A percentile compares a stretch with the other conserved stretches of the same genome.
phyloP scores from a whole-genome alignment of 2,113 vertebrate species.

The Orthonyx spaldingii region DNA sequence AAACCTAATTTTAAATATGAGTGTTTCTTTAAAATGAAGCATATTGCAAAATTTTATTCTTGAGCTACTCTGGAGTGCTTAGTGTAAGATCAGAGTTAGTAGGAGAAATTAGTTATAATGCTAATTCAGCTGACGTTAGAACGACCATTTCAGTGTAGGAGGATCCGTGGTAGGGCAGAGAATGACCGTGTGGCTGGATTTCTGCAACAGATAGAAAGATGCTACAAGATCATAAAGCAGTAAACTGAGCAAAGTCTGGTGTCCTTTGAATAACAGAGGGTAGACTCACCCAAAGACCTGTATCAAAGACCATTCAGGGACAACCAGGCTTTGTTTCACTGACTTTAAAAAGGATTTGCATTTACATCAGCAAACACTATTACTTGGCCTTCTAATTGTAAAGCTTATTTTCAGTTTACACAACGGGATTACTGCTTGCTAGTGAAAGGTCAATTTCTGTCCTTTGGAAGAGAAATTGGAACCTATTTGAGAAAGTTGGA shows the following conservation, averaged over 20 bases:
- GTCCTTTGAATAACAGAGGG: not conserved
- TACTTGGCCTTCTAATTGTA: not conserved
- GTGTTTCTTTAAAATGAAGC: not conserved
- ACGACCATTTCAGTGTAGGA: not conserved
- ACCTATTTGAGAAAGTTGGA: not conserved
- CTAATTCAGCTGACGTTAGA: not conserved
- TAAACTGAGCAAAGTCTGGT: not conserved
- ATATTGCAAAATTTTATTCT: not conserved
- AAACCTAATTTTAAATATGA: not conserved
- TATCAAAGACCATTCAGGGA: not conserved
- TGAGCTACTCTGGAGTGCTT: fast-evolving
- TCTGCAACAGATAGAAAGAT: not conserved
- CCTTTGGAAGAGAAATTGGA: not conserved
- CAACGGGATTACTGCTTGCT: not conserved
- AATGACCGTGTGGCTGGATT: fast-evolving
- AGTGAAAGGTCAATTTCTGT: not conserved
- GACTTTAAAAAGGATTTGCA: not conserved
- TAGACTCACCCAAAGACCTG: not conserved
- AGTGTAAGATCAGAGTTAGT: not conserved
- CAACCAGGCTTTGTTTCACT: not conserved
- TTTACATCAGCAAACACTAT: conserved; percentile 1
- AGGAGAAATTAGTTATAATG: not conserved
- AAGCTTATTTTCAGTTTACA: not conserved
- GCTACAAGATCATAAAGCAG: not conserved
- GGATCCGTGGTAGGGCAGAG: not conserved